phyloP scores from a whole-genome alignment of 2,113 vertebrate species.

The Scartelaos histophorus region DNA sequence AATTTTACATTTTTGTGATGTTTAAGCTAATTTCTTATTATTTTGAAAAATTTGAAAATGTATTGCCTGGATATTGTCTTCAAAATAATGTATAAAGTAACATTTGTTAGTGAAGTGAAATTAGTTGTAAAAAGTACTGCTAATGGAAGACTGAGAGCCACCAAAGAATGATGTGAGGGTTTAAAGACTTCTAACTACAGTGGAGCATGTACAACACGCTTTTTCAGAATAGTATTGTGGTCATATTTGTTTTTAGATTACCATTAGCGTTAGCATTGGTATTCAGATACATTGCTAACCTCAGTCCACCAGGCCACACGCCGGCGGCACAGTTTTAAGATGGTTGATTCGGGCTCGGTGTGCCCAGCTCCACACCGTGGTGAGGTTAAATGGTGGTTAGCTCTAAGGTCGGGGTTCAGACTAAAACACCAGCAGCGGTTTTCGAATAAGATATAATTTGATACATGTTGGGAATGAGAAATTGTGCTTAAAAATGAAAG shows the following conservation, averaged over 20 bases:
- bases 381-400: background rate
- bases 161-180: too few relatives aligned
- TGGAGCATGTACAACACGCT: too few relatives aligned
- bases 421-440: background rate
- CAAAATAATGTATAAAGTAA: too few relatives aligned
- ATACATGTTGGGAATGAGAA: background rate
- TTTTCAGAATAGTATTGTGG: too few relatives aligned
- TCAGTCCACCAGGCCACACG: constrained; percentile 34
- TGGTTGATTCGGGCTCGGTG: background rate
- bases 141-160: too few relatives aligned
- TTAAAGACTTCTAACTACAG: too few relatives aligned
- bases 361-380: background rate
- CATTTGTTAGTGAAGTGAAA: too few relatives aligned
- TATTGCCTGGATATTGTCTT: too few relatives aligned
- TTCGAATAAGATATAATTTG: background rate
- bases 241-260: background rate
- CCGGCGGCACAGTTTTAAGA: constrained; percentile 25
- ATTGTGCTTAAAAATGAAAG: background rate
- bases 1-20: too few relatives aligned
- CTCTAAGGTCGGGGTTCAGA: background rate
- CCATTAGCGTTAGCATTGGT: constrained; percentile 29
- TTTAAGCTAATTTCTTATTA: too few relatives aligned
- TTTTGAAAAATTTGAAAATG: too few relatives aligned
- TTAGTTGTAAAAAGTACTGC: too few relatives aligned
- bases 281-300: constrained; percentile 40